phyloP scores from a whole-genome alignment of 2,888 invertebrate genomes.

The Lithophane ornitopus region DNA sequence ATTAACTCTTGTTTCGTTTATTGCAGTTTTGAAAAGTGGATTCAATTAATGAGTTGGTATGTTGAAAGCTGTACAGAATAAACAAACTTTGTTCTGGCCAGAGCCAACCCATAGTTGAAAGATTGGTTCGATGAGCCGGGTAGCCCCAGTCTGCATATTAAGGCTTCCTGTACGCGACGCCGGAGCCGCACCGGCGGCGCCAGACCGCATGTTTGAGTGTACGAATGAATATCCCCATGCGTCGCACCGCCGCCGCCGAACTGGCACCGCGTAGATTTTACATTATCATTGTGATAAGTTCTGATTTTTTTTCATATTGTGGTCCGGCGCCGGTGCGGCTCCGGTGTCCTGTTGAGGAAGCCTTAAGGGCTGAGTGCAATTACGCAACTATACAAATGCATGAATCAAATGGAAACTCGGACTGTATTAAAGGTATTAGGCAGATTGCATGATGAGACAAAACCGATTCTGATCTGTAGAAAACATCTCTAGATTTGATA shows the following conservation, averaged over 20 bases:
- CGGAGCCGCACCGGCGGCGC: too few species aligned
- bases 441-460: neutral
- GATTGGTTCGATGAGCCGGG: neutral
- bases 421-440: neutral
- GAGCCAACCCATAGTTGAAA: neutral
- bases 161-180: too few species aligned
- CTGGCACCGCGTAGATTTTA: too few species aligned
- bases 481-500: neutral
- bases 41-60: conserved; percentile 9
- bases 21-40: conserved; percentile 29
- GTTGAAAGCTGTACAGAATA: neutral
- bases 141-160: neutral
- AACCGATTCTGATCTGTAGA: neutral
- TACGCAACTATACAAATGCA: neutral
- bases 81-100: neutral
- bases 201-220: too few species aligned
- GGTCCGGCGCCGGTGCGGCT: too few species aligned
- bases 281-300: too few species aligned
- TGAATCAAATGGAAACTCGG: neutral
- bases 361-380: neutral
- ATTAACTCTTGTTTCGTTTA: conserved; percentile 38
- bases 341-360: too few species aligned
- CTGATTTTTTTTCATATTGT: too few species aligned
- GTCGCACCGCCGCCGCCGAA: too few species aligned
- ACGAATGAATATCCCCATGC: too few species aligned